Evolutionary conservation across 2,797 vertebrate species (phyloP).

Genomic region (Bradypus variegatus): DNA sequence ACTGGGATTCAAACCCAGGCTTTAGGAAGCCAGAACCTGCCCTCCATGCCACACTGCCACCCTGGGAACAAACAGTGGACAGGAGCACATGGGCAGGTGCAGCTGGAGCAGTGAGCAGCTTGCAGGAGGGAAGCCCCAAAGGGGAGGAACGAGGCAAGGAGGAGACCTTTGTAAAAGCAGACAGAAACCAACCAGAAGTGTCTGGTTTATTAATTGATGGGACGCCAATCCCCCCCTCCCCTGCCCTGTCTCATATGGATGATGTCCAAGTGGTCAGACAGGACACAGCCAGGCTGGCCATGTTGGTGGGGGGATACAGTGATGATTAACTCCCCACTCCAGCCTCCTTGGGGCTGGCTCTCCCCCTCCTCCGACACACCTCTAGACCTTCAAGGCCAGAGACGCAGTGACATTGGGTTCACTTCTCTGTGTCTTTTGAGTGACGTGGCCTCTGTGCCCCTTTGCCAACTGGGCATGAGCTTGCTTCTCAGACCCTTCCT

Average conservation of each 20-base stretch:
- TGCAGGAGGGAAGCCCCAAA: neutral
- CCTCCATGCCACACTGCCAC: too few relatives aligned
- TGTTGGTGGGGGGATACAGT: too few relatives aligned
- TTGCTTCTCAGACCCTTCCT: neutral
- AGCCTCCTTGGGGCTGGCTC: neutral
- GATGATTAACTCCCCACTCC: neutral
- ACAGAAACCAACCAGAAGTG: neutral
- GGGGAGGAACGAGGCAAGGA: neutral
- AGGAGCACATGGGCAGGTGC: neutral
- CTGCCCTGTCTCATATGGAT: accelerated
- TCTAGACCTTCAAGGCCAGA: neutral
- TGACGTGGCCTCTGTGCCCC: neutral
- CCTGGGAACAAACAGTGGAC: neutral
- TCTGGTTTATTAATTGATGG: neutral
- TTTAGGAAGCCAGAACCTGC: neutral
- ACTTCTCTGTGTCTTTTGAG: neutral
- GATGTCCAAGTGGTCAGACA: too few relatives aligned
- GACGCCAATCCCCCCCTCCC: accelerated
- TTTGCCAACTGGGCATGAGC: neutral
- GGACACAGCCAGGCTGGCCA: neutral
- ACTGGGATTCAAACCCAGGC: neutral
- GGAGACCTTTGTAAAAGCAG: neutral
- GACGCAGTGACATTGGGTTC: neutral
- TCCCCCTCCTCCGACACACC: neutral
- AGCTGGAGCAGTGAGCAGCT: neutral